phyloP scores from a whole-genome alignment of 2,888 invertebrate species.

The Lymantria dispar region DNA sequence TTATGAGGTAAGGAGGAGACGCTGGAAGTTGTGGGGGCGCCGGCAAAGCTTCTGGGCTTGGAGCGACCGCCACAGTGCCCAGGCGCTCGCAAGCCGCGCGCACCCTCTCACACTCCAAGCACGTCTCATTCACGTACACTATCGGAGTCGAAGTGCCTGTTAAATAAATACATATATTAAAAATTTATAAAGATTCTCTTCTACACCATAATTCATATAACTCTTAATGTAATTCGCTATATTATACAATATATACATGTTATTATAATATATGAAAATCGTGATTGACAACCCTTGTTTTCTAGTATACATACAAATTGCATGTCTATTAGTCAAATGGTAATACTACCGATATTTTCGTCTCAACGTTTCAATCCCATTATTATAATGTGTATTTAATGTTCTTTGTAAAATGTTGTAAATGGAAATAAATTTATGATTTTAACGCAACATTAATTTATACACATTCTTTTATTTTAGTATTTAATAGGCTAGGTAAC shows the following conservation, averaged over 20 bases:
- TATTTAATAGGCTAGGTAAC: too few relatives aligned
- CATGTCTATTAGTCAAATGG: background rate
- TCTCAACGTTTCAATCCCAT: background rate
- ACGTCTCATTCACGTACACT: constrained; percentile 73
- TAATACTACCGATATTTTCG: background rate
- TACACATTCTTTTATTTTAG: too few relatives aligned
- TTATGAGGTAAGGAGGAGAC: constrained; percentile 80
- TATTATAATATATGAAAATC: too few relatives aligned
- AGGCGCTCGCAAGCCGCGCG: constrained; percentile 76
- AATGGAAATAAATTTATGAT: too few relatives aligned
- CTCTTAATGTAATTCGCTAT: too few relatives aligned
- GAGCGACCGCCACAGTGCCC: constrained; percentile 68
- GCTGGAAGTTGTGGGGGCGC: constrained; percentile 59
- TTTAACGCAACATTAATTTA: too few relatives aligned
- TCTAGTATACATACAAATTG: background rate
- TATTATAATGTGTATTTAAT: too few relatives aligned
- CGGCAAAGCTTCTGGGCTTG: constrained; percentile 63
- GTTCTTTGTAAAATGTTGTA: too few relatives aligned
- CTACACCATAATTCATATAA: background rate
- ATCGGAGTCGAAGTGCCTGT: constrained; percentile 68
- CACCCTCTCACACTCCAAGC: constrained; percentile 75
- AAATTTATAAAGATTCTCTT: background rate
- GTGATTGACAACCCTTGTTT: background rate
- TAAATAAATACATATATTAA: constrained; percentile 15
- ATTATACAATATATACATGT: too few relatives aligned